Percentiles rank a stretch among this genome's conserved stretches.
Evolutionary conservation across 2,888 invertebrate species (phyloP).

Genomic region (Lasioglossum morio): DNA sequence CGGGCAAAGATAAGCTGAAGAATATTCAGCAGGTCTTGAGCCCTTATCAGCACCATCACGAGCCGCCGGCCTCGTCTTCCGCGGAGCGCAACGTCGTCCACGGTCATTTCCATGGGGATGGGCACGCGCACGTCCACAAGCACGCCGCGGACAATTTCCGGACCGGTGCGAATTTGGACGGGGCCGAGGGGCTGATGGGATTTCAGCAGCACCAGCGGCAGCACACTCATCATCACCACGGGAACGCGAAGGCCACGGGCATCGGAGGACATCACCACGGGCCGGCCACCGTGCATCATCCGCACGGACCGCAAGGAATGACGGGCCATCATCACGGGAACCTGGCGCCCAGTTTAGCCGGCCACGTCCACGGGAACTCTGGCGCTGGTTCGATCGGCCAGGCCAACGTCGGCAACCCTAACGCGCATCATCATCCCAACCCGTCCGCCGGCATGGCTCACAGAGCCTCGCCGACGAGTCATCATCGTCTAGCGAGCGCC

Average conservation of each 20-base stretch:
- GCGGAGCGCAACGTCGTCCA: constrained; percentile 64
- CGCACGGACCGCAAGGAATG: constrained; percentile 60
- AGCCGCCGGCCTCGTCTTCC: constrained; percentile 46
- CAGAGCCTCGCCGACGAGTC: constrained; percentile 61
- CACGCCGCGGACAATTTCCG: constrained; percentile 68
- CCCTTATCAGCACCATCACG: constrained; percentile 75
- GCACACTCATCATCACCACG: constrained; percentile 75
- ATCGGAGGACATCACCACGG: constrained; percentile 67
- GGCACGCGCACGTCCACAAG: constrained; percentile 70
- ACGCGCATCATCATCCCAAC: constrained; percentile 62
- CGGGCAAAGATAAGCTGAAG: constrained; percentile 71
- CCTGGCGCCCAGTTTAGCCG: constrained; percentile 47
- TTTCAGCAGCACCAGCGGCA: constrained; percentile 72
- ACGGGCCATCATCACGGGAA: constrained; percentile 70
- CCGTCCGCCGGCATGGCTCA: constrained; percentile 55
- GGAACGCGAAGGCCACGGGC: constrained; percentile 61
- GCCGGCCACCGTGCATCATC: constrained; percentile 59
- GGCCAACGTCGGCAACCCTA: constrained; percentile 33
- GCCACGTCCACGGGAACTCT: constrained; percentile 65
- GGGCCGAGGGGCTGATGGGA: constrained; percentile 64
- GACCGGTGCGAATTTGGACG: constrained; percentile 61
- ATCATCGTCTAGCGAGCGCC: constrained; percentile 57
- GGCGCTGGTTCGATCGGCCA: constrained; percentile 56
- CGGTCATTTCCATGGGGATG: constrained; percentile 71
- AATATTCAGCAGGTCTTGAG: constrained; percentile 71